Base-by-base conservation (phyloP, 2,113 vertebrate genomes). In the Piprites chloris region DNA sequence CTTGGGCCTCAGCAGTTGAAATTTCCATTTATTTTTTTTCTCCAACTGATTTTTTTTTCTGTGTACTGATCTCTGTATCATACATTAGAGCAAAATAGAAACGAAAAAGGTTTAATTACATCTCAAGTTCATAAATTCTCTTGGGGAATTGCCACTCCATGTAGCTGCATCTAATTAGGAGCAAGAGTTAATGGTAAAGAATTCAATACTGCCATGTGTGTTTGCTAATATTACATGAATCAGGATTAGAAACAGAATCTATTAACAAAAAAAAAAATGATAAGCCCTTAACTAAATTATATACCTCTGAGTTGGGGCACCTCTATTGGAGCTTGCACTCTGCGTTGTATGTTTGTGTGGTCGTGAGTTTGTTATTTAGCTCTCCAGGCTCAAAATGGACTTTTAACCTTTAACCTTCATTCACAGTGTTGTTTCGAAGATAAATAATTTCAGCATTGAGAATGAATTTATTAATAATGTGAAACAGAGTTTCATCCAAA, bases 121-220 rank as follows among this genome's bases (percentile, higher is more conserved):
- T 92, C 76, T 96, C 86, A 85, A 84, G 80, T 77, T 95, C 80
- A 85, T 81, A 58, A 72, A 78, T 75, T 85, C 81, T 93, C 88
- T 72, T 73, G 90, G 42, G 88, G 27, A 81, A 39, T 75, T 90
- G 49, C 49, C n/a, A 65, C 53, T 95, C n/a, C 69, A 92, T 93
- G 55, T 55, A 76, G n/a, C 44, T 68, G 49, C 49, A 95, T 97
- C 55, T 72, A 92, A 95, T 91, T 94, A 75, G 9, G 44, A 89
- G 9, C 24, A 75, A 68, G 61, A 89, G 46, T 91, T 92, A 77
- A 90, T 55, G 47, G 56, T 82, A 75, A 86, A 87, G 56, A 92
- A 89, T 87, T 80, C 14, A 44, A 69, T 87, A 67, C 33, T 59
- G 12, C 61, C 75, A 0, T 82, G 42, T 62, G 6, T 67, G 23